phyloP scores from a whole-genome alignment of 1,140 invertebrate species.

The Drosophila orena region DNA sequence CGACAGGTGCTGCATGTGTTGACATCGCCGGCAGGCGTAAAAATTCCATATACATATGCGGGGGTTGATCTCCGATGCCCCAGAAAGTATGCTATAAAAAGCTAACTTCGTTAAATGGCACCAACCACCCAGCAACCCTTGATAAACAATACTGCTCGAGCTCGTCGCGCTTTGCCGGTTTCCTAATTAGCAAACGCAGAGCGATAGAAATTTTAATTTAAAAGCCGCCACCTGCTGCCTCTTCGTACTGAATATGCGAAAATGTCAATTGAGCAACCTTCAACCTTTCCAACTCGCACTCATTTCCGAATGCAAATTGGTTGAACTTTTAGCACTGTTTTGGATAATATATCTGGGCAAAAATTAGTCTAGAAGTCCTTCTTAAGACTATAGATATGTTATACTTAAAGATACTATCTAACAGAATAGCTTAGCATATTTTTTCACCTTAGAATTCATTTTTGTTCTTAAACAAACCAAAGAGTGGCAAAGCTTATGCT shows the following conservation, averaged over 20 bases:
- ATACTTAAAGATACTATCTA: too few relatives aligned
- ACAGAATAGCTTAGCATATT: too few relatives aligned
- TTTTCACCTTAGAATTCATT: too few relatives aligned
- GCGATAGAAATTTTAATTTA: slow-evolving; percentile 46
- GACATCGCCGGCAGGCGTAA: slow-evolving; percentile 52
- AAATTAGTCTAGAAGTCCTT: too few relatives aligned
- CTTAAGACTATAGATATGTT: too few relatives aligned
- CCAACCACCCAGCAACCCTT: slow-evolving; percentile 8
- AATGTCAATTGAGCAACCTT: slow-evolving; percentile 35
- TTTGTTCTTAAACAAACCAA: too few relatives aligned
- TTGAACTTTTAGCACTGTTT: not conserved
- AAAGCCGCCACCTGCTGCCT: slow-evolving; percentile 17
- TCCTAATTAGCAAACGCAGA: slow-evolving; percentile 38
- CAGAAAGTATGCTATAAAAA: slow-evolving; percentile 39
- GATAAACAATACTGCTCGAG: slow-evolving; percentile 32
- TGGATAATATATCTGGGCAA: not conserved
- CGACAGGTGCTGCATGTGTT: slow-evolving; percentile 72
- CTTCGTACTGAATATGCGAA: slow-evolving; percentile 1
- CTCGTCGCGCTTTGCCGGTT: slow-evolving; percentile 21
- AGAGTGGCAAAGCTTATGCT: too few relatives aligned
- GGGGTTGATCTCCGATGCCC: slow-evolving; percentile 43
- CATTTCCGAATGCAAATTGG: slow-evolving; percentile 19
- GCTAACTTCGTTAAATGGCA: slow-evolving; percentile 38
- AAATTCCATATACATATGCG: slow-evolving; percentile 35
- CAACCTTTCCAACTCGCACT: slow-evolving; percentile 6